phyloP scores from a whole-genome alignment of 2,888 invertebrate genomes.

The Xestia ashworthii region DNA sequence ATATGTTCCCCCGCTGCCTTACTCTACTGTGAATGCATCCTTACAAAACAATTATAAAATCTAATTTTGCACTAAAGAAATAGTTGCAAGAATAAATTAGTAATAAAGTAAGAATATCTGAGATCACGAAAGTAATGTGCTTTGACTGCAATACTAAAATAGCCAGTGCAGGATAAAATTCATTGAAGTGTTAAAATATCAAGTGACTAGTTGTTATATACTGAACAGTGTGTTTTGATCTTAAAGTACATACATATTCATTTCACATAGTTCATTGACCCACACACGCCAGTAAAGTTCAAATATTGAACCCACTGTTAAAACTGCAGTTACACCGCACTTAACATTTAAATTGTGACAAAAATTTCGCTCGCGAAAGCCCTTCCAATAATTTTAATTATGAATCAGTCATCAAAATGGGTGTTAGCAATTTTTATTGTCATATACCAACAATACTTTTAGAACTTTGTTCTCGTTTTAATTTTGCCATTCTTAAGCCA shows the following conservation, averaged over 20 bases:
- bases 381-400: conserved; percentile 21
- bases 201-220: conserved; percentile 63
- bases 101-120: conserved; percentile 60
- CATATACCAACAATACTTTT: conserved; percentile 47
- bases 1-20: conserved; percentile 28
- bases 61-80: conserved; percentile 37
- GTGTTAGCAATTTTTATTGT: conserved; percentile 58
- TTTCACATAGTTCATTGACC: conserved; percentile 4
- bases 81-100: conserved; percentile 43
- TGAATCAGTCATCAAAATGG: conserved; percentile 45
- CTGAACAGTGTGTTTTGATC: conserved; percentile 60
- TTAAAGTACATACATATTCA: conserved; percentile 40
- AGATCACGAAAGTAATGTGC: conserved; percentile 72
- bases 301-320: conserved; percentile 41
- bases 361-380: conserved; percentile 39
- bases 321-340: conserved; percentile 49
- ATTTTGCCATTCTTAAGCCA: conserved; percentile 21
- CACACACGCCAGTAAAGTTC: conserved; percentile 29
- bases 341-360: conserved; percentile 44
- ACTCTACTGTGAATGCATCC: conserved; percentile 50
- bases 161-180: conserved; percentile 61
- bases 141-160: conserved; percentile 63
- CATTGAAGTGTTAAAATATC: conserved; percentile 46
- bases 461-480: conserved; percentile 60
- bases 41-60: conserved; percentile 26